A percentile compares a stretch with the other conserved stretches of the same genome.
These are phyloP conservation scores for Argya squamiceps DNA, from an alignment of 2,797 vertebrate species.

Conservation along the genomic window DNA sequence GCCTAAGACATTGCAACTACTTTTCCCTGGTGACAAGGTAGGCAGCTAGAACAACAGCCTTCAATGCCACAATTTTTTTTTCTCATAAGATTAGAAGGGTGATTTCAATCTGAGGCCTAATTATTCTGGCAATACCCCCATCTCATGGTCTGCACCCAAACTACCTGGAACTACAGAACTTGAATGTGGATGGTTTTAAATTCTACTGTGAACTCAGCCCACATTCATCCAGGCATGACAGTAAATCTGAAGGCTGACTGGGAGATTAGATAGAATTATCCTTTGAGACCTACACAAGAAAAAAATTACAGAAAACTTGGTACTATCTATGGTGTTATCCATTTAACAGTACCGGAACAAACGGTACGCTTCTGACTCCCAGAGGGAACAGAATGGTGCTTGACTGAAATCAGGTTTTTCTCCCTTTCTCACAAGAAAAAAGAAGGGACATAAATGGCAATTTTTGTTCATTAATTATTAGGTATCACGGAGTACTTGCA, in stretches of 20 bases:
- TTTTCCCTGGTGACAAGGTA: neutral
- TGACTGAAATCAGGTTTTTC: neutral
- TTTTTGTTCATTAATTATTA: neutral
- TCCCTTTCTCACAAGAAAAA: neutral
- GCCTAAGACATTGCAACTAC: neutral
- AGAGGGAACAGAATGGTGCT: neutral
- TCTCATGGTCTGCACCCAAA: neutral
- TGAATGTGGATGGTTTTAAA: neutral
- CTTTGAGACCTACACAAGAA: neutral
- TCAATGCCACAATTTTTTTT: neutral
- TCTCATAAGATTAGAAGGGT: neutral
- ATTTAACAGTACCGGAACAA: neutral
- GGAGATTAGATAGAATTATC: neutral
- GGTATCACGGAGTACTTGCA: neutral
- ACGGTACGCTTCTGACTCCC: neutral
- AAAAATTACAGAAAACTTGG: neutral
- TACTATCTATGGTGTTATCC: neutral
- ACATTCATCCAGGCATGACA: neutral
- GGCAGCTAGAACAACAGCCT: neutral
- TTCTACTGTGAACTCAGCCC: neutral
- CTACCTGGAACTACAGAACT: neutral
- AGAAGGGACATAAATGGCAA: neutral
- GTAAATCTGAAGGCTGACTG: neutral
- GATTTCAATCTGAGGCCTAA: neutral
- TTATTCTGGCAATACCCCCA: neutral